Evolutionary conservation across 1,140 invertebrate genomes (phyloP), one percentile per base, ranked within the genome.

Genomic region (Lamellibrachia luymesi): DNA sequence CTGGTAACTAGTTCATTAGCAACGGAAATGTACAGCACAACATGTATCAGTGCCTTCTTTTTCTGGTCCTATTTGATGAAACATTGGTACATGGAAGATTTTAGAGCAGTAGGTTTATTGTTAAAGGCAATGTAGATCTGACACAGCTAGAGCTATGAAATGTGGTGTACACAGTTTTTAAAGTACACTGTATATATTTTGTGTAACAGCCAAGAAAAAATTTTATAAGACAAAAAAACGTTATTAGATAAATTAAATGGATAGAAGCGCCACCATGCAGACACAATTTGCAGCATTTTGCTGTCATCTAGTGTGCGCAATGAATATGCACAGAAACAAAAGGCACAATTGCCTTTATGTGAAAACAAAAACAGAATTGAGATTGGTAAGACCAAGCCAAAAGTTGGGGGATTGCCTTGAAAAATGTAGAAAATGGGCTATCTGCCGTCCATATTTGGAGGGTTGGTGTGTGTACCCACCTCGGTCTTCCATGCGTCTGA

Each of bases 401-500:
- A 80, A 4, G 64, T 80, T 80, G 2, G 4, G 64, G 25, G 64
- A 80, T 17, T 80, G 7, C 64, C 64, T 80, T 22, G 25, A 80
- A 91, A 13, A 91, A 27, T 27, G 22, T 25, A 50, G 50, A n/a
- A 90, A 91, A 10, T 49, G 80, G 91, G 22, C 13, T n/a, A 80
- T 25, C 52, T 22, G 25, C 91, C 38, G 92, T 25, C 22, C 22
- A 93, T 90, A 22, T 49, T 5, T 80, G 27, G 90, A 38, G n/a
- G 93, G 22, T 92, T 51, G n/a, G 92, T 89, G 27, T 8, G 2
- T 27, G 27, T 49, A 91, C 93, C 94, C 94, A 97, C 97, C 97
- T 97, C 97, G 96, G 96, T 98, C 98, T 96, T 98, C 98, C 97
- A 98, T 98, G 91, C 98, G 97, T 92, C 97, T 97, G 51, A 98